Evolutionary conservation across 2,113 vertebrate genomes (phyloP).

Genomic region (Vulpes vulpes): DNA sequence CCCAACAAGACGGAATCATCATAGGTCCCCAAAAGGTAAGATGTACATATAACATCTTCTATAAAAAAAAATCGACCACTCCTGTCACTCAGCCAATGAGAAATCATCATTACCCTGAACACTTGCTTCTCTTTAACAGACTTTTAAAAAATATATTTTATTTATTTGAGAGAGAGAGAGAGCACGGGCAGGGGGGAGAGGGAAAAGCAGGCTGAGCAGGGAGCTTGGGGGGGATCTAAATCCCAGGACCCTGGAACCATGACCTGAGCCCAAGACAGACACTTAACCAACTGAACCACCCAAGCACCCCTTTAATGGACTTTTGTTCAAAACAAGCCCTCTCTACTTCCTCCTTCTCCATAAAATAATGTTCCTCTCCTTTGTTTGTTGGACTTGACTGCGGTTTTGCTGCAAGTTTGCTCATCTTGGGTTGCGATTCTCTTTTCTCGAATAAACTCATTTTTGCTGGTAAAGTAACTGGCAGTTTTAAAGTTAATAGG

Average conservation of each 20-base stretch:
- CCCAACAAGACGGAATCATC: neutral
- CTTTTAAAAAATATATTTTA: no score
- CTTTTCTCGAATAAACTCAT: neutral
- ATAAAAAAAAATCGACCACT: neutral
- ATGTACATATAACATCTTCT: neutral
- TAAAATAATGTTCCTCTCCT: neutral
- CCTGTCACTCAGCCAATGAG: neutral
- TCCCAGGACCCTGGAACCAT: no score
- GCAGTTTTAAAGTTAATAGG: neutral
- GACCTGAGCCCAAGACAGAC: no score
- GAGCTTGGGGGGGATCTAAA: no score
- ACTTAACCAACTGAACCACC: no score
- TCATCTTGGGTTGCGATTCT: neutral
- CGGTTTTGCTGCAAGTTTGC: neutral
- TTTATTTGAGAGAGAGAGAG: no score
- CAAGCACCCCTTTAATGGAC: neutral
- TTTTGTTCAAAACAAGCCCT: neutral
- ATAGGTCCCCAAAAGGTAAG: neutral
- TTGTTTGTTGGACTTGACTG: neutral
- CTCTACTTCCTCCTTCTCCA: neutral
- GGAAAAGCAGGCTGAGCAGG: no score
- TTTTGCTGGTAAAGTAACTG: neutral
- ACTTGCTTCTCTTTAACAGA: neutral
- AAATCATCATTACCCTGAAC: neutral
- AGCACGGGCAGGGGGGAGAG: no score